Base-by-base conservation (phyloP, 92 coral and sea anemone genomes). In the Porites rus region DNA sequence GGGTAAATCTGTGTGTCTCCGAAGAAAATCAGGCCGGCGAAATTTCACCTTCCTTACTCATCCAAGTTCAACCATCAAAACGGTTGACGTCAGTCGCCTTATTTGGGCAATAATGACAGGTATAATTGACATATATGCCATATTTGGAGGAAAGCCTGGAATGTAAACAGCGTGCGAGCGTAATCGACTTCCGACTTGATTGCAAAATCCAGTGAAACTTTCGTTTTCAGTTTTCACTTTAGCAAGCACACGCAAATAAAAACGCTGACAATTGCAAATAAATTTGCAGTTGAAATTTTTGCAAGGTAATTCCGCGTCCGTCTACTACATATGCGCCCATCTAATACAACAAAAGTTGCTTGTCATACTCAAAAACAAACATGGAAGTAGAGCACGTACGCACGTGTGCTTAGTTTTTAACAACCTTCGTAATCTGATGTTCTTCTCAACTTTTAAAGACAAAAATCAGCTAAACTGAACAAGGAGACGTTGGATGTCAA, bases 51-150 rank as follows among this genome's bases (percentile, higher is more conserved):
- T 74, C 73, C 50, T 56, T 0, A 22, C 17, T n/a, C 74, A 87
- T 59, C 86, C 90, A 89, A 94, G 91, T 84, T 90, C 95, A 83
- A 84, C 87, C 76, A 89, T 62, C 80, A 64, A 56, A 59, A 63
- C 61, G 28, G 80, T 76, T 94, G 96, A 94, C 98, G 96, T 94
- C 98, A 94, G 89, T 74, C 69, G 67, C 98, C 98, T 59, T 90
- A 92, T 93, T 51, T 87, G 98, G 98, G 5, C 56, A 53, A n/a
- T 10, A 63, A 52, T 90, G 96, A 90, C 96, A 92, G 87, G 91
- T 91, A 88, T 87, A 79, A 74, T 69, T 82, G 81, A 88, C 88
- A 77, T 51, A 16, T 31, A 43, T 74, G 43, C 93, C 98, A 88
- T 84, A 91, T 93, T 64, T 91, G 93, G 94, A 74, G 51, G 18